These are phyloP conservation scores for Meriones psammophilus DNA, from an alignment of 2,797 vertebrate species.

Conservation along the genomic window DNA sequence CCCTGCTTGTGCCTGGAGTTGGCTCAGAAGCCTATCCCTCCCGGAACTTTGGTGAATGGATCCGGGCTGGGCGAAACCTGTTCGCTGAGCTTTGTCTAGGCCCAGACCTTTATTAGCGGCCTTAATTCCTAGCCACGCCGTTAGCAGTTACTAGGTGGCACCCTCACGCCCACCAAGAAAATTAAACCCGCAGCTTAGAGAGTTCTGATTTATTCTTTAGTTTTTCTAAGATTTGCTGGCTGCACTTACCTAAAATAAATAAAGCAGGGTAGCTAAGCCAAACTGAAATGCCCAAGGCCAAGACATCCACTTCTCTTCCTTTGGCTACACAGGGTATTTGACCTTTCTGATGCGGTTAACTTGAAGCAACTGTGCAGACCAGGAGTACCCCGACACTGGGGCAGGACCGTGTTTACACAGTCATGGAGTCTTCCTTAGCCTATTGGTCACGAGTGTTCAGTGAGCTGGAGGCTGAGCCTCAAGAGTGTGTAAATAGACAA, in stretches of 20 bases:
- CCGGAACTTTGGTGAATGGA: neutral
- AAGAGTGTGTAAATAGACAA: slow-evolving; percentile 70
- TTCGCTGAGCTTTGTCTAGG: neutral
- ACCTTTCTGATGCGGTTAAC: slow-evolving; percentile 69
- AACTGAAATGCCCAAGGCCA: neutral
- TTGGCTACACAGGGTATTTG: slow-evolving; percentile 34
- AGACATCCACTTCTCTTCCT: slow-evolving; percentile 39
- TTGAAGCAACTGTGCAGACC: slow-evolving; percentile 70
- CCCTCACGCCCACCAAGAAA: neutral
- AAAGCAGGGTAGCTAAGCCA: slow-evolving; percentile 6
- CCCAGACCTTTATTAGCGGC: neutral
- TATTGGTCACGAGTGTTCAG: slow-evolving; percentile 63
- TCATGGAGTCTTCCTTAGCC: slow-evolving; percentile 67
- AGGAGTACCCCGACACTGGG: slow-evolving; percentile 66
- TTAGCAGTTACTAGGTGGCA: neutral
- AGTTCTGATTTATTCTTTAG: neutral
- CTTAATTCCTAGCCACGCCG: neutral
- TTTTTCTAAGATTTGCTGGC: slow-evolving; percentile 9
- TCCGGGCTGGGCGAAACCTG: slow-evolving; percentile 18
- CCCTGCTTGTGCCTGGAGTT: neutral
- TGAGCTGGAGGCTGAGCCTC: slow-evolving; percentile 56
- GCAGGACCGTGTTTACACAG: slow-evolving; percentile 73
- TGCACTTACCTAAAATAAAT: slow-evolving; percentile 42
- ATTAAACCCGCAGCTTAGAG: neutral
- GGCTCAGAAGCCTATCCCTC: neutral